These are phyloP conservation scores for Cisticola juncidis DNA, from an alignment of 2,113 vertebrate genomes.

Conservation along the genomic window DNA sequence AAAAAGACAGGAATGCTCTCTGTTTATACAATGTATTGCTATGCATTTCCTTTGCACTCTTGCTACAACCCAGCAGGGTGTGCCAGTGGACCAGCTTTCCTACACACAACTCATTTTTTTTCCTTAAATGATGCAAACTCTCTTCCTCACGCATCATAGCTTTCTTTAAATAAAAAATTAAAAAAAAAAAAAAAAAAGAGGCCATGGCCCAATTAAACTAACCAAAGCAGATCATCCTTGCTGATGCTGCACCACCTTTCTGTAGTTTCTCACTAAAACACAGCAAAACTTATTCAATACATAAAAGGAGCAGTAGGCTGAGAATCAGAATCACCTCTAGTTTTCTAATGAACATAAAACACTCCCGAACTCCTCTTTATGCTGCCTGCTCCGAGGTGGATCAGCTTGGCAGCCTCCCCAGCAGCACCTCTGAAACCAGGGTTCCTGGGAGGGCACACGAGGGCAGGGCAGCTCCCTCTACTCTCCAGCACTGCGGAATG, in stretches of 20 bases:
- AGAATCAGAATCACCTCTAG: not conserved
- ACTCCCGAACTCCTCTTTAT: not conserved
- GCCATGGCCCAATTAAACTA: not conserved
- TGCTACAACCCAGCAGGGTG: slow-evolving; percentile 68
- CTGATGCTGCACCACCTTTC: not conserved
- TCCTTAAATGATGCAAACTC: not conserved
- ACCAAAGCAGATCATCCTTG: not conserved
- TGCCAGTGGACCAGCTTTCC: slow-evolving; percentile 46
- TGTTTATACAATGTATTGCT: not conserved
- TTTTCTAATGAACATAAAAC: not conserved
- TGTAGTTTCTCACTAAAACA: not conserved
- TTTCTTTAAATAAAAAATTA: not conserved
- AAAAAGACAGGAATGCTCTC: not conserved
- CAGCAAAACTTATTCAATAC: not conserved
- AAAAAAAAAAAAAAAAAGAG: not conserved
- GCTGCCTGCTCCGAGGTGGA: not conserved
- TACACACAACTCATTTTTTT: not conserved
- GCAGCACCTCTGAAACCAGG: not conserved
- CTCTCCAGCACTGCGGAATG: not conserved
- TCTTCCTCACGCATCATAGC: not conserved
- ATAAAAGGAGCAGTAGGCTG: not conserved
- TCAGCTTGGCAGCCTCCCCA: not conserved
- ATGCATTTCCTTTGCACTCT: slow-evolving; percentile 42
- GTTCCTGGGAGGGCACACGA: not conserved
- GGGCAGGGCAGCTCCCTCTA: not conserved